These are phyloP conservation scores for Motacilla alba DNA, from an alignment of 2,113 vertebrate species.

Conservation along the genomic window DNA sequence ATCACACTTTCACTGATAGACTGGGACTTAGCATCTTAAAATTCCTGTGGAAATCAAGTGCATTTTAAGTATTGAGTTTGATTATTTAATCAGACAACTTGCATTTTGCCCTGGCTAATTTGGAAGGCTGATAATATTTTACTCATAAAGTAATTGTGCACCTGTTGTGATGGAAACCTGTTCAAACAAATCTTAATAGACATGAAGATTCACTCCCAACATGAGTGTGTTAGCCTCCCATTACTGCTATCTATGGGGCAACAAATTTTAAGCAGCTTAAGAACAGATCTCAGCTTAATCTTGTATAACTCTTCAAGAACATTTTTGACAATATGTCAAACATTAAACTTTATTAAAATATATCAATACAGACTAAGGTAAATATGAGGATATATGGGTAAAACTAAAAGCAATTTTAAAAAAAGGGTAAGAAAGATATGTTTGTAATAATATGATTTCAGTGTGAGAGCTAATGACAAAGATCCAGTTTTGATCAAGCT, in stretches of 20 bases:
- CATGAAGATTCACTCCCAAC: constrained; percentile 55
- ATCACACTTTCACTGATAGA: constrained; percentile 69
- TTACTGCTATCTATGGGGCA: constrained; percentile 48
- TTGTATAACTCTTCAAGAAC: not conserved
- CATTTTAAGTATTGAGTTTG: constrained; percentile 80
- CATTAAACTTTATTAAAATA: not conserved
- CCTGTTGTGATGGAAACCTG: constrained; percentile 80
- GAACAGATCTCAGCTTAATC: not conserved
- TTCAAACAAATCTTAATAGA: constrained; percentile 80
- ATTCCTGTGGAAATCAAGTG: constrained; percentile 80
- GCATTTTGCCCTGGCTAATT: constrained; percentile 82
- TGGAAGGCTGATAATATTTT: constrained; percentile 84
- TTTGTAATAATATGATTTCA: not conserved
- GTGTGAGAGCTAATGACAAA: not conserved
- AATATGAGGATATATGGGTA: not conserved
- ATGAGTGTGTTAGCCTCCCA: constrained; percentile 40
- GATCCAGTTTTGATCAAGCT: not conserved
- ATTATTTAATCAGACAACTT: constrained; percentile 85
- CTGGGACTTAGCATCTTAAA: constrained; percentile 72
- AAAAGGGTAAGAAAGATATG: not conserved
- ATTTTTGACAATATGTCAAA: not conserved
- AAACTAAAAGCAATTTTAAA: not conserved
- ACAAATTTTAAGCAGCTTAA: constrained; percentile 17
- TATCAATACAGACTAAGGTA: not conserved
- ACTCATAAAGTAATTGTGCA: constrained; percentile 83